These are phyloP conservation scores for Aphidius ervi DNA, from an alignment of 1,140 invertebrate species.

Conservation along the genomic window DNA sequence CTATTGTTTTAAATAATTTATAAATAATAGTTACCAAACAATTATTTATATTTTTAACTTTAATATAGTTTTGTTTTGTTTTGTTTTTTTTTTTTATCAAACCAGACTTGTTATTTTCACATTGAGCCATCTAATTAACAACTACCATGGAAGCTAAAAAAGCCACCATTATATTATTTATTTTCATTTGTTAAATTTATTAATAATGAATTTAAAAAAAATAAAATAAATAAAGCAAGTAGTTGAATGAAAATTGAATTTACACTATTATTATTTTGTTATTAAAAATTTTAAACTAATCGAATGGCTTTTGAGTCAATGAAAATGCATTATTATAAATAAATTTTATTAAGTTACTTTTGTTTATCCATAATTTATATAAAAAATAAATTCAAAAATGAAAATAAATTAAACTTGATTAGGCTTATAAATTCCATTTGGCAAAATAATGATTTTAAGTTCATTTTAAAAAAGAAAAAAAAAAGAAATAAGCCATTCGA, in stretches of 20 bases:
- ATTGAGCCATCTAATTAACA: conserved; percentile 39
- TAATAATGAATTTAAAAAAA: background rate
- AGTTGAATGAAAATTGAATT: background rate
- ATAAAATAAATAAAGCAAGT: background rate
- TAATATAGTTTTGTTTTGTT: conserved; percentile 10
- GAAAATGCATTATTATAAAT: background rate
- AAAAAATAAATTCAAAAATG: too few species aligned
- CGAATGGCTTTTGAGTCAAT: background rate
- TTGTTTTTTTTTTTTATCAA: conserved; percentile 24
- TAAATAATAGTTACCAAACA: conserved; percentile 17
- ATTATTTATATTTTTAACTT: conserved; percentile 19
- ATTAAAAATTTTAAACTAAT: background rate
- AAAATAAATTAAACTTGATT: too few species aligned
- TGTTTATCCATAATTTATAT: too few species aligned
- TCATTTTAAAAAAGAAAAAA: background rate
- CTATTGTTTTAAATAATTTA: conserved; percentile 19
- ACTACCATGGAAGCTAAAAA: conserved; percentile 27
- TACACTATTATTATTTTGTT: background rate
- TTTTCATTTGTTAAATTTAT: conserved; percentile 14
- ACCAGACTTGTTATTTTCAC: conserved; percentile 43
- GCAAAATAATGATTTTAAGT: background rate
- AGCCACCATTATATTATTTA: conserved; percentile 17
- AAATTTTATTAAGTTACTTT: background rate
- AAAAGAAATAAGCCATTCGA: background rate
- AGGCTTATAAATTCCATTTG: too few species aligned